Conservation (phyloP, 2,797 vertebrate species). For the Gallinago solitaria region DNA sequence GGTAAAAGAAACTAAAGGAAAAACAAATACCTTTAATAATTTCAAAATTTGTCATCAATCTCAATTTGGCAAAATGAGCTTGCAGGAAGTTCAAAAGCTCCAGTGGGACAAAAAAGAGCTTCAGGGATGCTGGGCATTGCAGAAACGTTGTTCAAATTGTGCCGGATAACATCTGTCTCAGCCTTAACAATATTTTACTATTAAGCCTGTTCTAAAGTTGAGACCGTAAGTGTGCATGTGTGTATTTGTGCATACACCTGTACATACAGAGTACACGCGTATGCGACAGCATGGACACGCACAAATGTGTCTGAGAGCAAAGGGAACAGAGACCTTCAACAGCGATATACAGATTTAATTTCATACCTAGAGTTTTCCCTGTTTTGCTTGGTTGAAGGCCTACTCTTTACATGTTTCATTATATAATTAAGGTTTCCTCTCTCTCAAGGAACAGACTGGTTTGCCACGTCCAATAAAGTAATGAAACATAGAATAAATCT, state of each 20-base stretch:
- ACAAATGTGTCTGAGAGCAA: background rate
- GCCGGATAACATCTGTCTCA: background rate
- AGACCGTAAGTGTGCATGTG: background rate
- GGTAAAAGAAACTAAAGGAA: constrained; percentile 8
- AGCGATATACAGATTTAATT: background rate
- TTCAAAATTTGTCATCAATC: constrained; percentile 64
- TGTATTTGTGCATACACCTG: background rate
- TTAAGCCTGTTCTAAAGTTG: background rate
- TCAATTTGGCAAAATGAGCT: constrained; percentile 25
- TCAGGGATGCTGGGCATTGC: background rate
- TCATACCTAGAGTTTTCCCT: background rate
- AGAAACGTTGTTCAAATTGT: constrained; percentile 2
- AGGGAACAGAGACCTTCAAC: background rate
- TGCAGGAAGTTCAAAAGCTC: constrained; percentile 51
- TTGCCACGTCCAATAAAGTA: background rate
- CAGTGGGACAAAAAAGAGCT: background rate
- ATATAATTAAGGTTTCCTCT: background rate
- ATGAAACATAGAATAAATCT: background rate
- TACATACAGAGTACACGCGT: accelerated
- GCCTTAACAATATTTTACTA: background rate
- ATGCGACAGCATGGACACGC: background rate
- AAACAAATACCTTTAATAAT: constrained; percentile 58
- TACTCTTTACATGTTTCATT: constrained; percentile 1
- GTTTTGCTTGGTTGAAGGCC: background rate
- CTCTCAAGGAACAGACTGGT: background rate